Conservation (phyloP, 2,888 invertebrate genomes). For the Brachypalpus laphriformis region DNA sequence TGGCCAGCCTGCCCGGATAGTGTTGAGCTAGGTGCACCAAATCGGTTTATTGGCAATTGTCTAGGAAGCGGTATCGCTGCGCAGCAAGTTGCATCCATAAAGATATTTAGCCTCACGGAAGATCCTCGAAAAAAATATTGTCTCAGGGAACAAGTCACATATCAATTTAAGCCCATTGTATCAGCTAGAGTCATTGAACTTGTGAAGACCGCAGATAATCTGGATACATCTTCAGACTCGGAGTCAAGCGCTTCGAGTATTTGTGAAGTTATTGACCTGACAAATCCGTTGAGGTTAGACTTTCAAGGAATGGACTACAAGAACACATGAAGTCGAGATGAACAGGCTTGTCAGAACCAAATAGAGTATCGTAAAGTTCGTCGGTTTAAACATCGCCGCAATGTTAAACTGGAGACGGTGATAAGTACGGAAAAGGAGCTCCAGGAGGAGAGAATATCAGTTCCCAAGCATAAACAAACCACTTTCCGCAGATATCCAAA, state of each 20-base stretch:
- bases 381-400: slow-evolving; percentile 78
- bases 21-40: slow-evolving; percentile 77
- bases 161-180: slow-evolving; percentile 76
- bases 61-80: slow-evolving; percentile 76
- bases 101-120: slow-evolving; percentile 80
- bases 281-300: slow-evolving; percentile 80
- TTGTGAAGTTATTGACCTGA: slow-evolving; percentile 80
- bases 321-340: slow-evolving; percentile 80
- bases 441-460: slow-evolving; percentile 76
- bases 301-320: slow-evolving; percentile 81
- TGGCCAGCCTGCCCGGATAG: slow-evolving; percentile 78
- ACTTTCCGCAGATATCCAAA: too few relatives aligned
- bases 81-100: slow-evolving; percentile 75
- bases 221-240: slow-evolving; percentile 77
- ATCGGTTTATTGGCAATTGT: slow-evolving; percentile 77
- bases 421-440: slow-evolving; percentile 76
- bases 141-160: slow-evolving; percentile 77
- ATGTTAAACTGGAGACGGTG: slow-evolving; percentile 75
- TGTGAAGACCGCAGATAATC: slow-evolving; percentile 80
- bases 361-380: slow-evolving; percentile 78
- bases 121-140: slow-evolving; percentile 80
- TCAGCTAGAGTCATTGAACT: slow-evolving; percentile 77
- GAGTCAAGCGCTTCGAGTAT: slow-evolving; percentile 77
- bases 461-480: slow-evolving; percentile 74
- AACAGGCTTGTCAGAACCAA: slow-evolving; percentile 79